phyloP scores from a whole-genome alignment of 1,140 invertebrate species.

The Steinernema feltiae region DNA sequence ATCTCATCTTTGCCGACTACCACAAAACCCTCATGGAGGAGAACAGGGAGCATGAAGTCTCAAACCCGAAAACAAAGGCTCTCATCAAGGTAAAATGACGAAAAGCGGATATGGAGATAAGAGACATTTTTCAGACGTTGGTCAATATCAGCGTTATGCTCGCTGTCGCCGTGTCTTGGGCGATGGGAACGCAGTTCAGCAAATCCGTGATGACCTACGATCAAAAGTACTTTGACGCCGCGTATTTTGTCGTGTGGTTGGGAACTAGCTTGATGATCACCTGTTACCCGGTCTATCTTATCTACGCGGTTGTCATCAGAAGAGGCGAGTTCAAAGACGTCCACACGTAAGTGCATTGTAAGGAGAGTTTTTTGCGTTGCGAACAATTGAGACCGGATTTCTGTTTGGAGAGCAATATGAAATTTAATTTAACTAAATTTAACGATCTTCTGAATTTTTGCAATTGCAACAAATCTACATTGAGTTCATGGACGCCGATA shows the following conservation, averaged over 20 bases:
- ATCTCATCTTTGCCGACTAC: neutral
- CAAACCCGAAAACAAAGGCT: neutral
- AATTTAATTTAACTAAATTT: too few relatives aligned
- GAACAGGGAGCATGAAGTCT: neutral
- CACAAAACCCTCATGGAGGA: neutral
- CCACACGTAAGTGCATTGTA: too few relatives aligned
- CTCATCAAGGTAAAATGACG: neutral
- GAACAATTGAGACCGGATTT: too few relatives aligned
- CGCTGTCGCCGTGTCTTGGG: slow-evolving; percentile 47
- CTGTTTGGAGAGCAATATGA: too few relatives aligned
- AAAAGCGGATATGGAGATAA: too few relatives aligned
- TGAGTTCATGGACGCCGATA: too few relatives aligned
- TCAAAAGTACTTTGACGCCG: slow-evolving; percentile 46
- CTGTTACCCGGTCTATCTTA: slow-evolving; percentile 52
- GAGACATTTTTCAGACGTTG: slow-evolving; percentile 27
- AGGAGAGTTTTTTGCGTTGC: too few relatives aligned
- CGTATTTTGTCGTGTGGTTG: slow-evolving; percentile 56
- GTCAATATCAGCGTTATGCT: slow-evolving; percentile 20
- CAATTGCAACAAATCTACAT: too few relatives aligned
- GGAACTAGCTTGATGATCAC: slow-evolving; percentile 50
- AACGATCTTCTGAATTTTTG: too few relatives aligned
- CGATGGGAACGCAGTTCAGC: slow-evolving; percentile 48
- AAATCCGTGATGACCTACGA: slow-evolving; percentile 48
- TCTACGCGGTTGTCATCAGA: slow-evolving; percentile 34
- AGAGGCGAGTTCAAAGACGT: slow-evolving; percentile 3